Percentiles rank a stretch among this genome's conserved stretches.
These are phyloP conservation scores for Willisornis vidua DNA, from an alignment of 2,113 vertebrate species.

Conservation along the genomic window DNA sequence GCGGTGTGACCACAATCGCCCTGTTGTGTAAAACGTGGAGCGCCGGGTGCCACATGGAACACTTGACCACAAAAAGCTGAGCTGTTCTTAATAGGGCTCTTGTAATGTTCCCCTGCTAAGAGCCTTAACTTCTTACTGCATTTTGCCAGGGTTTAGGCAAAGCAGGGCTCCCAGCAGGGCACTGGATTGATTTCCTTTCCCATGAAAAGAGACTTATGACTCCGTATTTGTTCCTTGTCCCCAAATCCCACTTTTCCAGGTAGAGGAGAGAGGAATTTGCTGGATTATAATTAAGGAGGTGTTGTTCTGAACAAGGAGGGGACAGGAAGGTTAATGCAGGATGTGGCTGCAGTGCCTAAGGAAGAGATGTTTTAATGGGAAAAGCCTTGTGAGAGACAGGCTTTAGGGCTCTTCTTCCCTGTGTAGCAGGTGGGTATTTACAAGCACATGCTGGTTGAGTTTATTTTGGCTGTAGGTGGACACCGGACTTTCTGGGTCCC, in stretches of 20 bases:
- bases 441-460: not conserved
- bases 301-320: not conserved
- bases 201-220: constrained; percentile 23
- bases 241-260: constrained; percentile 34
- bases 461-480: not conserved
- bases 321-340: not conserved
- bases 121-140: constrained; percentile 62
- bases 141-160: constrained; percentile 50
- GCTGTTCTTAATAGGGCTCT: not conserved
- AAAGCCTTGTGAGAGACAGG: not conserved
- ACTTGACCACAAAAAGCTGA: not conserved
- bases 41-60: fast-evolving
- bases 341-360: not conserved
- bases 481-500: not conserved
- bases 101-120: constrained; percentile 1
- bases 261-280: constrained; percentile 3
- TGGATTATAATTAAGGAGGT: constrained; percentile 42
- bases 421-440: not conserved
- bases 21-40: fast-evolving
- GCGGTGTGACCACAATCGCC: fast-evolving
- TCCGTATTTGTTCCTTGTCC: constrained; percentile 8
- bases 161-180: constrained; percentile 26
- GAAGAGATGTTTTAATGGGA: not conserved
- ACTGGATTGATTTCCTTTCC: constrained; percentile 37
- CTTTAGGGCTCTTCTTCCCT: not conserved